These are phyloP conservation scores for Columba livia DNA, from an alignment of 2,113 vertebrate species.

Conservation along the genomic window DNA sequence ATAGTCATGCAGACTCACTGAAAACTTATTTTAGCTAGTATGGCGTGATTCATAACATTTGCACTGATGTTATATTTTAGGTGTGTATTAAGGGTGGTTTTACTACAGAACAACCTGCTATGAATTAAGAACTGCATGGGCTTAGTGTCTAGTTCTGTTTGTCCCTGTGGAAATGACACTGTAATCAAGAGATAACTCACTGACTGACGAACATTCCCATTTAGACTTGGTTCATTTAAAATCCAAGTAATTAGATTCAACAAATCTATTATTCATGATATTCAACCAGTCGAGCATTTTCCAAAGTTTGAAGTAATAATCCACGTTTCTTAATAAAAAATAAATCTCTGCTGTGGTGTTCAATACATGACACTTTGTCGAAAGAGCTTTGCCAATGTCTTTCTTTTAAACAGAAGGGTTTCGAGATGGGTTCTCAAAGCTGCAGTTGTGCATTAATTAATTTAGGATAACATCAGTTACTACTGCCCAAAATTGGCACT, in stretches of 20 bases:
- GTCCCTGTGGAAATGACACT: background rate
- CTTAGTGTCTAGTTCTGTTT: background rate
- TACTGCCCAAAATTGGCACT: background rate
- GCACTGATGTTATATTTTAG: background rate
- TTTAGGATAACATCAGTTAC: background rate
- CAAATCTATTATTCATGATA: background rate
- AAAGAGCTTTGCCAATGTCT: background rate
- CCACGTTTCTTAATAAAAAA: background rate
- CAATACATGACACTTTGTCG: background rate
- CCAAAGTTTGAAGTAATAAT: background rate
- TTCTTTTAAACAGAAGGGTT: background rate
- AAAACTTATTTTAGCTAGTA: background rate
- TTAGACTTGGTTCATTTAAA: background rate
- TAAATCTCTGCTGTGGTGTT: background rate
- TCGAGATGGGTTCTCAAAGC: background rate
- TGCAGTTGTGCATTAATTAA: background rate
- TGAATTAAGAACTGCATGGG: background rate
- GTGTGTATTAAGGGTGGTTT: background rate
- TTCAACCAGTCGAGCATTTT: background rate
- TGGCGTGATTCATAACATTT: background rate
- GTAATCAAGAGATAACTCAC: slow-evolving; percentile 10
- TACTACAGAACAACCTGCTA: background rate
- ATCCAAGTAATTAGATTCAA: background rate
- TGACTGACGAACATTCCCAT: background rate
- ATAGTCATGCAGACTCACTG: background rate